Percentiles rank a stretch among this genome's conserved stretches.
Evolutionary conservation across 2,113 vertebrate genomes (phyloP).

Genomic region (Python bivittatus): DNA sequence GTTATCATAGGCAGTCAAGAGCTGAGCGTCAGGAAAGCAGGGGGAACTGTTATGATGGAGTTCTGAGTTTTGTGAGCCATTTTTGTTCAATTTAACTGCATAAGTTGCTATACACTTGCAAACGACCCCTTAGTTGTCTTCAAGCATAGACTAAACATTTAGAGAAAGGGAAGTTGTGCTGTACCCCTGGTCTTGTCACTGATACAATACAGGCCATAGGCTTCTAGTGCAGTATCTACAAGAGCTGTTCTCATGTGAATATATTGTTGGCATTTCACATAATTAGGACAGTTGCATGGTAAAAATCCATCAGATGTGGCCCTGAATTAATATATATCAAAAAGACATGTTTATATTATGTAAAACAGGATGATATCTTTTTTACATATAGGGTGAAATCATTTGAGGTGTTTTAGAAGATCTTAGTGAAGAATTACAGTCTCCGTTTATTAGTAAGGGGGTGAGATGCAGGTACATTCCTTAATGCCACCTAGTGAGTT

Average conservation of each 20-base stretch:
- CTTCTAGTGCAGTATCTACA: neutral
- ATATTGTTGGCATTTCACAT: neutral
- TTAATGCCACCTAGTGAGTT: neutral
- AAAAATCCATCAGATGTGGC: neutral
- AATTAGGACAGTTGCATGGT: neutral
- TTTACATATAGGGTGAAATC: neutral
- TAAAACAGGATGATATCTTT: neutral
- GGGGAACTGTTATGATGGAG: neutral
- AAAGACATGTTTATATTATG: neutral
- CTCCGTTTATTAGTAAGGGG: neutral
- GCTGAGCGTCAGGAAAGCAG: neutral
- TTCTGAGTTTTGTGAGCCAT: neutral
- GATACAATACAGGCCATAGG: neutral
- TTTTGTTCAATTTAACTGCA: neutral
- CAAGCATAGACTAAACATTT: neutral
- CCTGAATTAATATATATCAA: neutral
- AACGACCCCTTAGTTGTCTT: neutral
- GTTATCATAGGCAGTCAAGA: neutral
- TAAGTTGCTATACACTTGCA: neutral
- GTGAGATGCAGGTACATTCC: neutral
- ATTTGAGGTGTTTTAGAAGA: neutral
- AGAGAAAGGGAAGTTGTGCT: neutral
- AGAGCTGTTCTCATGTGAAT: neutral
- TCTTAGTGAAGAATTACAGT: neutral
- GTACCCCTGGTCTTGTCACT: neutral